Evolutionary conservation across 1,140 invertebrate genomes (phyloP).

Genomic region (Heterodera schachtii): DNA sequence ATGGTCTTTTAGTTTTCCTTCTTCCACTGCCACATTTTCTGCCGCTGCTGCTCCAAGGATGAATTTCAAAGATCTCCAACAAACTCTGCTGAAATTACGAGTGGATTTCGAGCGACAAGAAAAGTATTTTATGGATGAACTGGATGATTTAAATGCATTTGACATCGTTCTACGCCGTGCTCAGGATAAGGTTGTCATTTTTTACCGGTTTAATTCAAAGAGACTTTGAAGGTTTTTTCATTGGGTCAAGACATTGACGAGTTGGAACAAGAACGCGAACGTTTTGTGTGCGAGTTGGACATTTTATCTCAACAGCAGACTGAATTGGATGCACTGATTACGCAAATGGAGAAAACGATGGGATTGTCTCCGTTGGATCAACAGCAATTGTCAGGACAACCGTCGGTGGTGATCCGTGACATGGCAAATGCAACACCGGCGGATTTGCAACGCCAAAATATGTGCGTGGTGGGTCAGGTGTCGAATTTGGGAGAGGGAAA

Average conservation of each 20-base stretch:
- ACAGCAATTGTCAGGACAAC: conserved; percentile 26
- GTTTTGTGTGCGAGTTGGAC: conserved; percentile 39
- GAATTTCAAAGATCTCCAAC: conserved; percentile 38
- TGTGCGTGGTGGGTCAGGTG: conserved; percentile 21
- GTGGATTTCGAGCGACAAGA: conserved; percentile 42
- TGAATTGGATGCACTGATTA: conserved; percentile 32
- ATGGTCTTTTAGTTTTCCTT: neutral
- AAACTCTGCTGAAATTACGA: conserved; percentile 21
- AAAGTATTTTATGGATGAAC: conserved; percentile 41
- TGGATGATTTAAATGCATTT: conserved; percentile 43
- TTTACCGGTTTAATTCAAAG: neutral
- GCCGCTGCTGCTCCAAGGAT: conserved; percentile 19
- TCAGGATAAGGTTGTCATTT: conserved; percentile 36
- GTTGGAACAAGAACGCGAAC: conserved; percentile 38
- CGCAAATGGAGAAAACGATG: conserved; percentile 31
- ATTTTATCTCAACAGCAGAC: conserved; percentile 37
- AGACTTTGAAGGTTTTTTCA: conserved; percentile 11
- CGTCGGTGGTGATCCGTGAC: neutral
- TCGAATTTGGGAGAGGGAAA: neutral
- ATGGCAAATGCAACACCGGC: conserved; percentile 15
- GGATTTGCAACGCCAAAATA: conserved; percentile 40
- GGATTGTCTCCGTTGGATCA: conserved; percentile 19
- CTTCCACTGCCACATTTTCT: neutral
- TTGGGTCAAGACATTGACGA: conserved; percentile 34
- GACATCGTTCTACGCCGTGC: conserved; percentile 37